Conservation (phyloP, 92 coral and sea anemone genomes). For the Epizoanthus fatuus region DNA sequence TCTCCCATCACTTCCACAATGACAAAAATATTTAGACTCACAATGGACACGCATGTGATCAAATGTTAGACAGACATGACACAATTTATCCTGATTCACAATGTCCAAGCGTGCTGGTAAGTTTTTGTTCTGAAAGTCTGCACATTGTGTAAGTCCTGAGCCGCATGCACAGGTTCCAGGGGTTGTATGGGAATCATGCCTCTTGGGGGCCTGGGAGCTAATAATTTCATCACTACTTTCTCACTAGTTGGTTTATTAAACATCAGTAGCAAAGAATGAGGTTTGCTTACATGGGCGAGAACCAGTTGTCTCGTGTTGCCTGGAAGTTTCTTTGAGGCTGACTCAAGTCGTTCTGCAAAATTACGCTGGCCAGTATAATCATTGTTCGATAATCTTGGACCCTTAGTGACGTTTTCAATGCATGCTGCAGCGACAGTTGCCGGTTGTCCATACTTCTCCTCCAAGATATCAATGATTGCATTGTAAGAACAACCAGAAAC, state of each 20-base stretch:
- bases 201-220: background rate
- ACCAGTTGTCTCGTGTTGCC: background rate
- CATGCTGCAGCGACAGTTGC: constrained; percentile 76
- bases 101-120: constrained; percentile 53
- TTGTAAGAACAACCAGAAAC: constrained; percentile 69
- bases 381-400: constrained; percentile 42
- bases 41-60: constrained; percentile 50
- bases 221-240: no score
- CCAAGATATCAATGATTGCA: constrained; percentile 42
- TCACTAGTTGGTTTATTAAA: background rate
- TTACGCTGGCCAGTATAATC: constrained; percentile 55
- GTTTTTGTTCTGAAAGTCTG: constrained; percentile 5
- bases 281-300: background rate
- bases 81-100: constrained; percentile 53
- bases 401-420: constrained; percentile 56
- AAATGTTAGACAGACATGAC: constrained; percentile 53
- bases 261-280: constrained; percentile 25
- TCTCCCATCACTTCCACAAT: constrained; percentile 47
- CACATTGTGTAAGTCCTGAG: constrained; percentile 49
- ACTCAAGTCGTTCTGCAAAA: constrained; percentile 67
- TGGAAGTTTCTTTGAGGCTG: constrained; percentile 30
- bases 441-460: constrained; percentile 71
- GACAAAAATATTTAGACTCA: constrained; percentile 43
- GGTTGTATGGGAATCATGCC: background rate
- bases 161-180: constrained; percentile 31